Percentiles rank a stretch among this genome's conserved stretches.
These are phyloP conservation scores for Homarus gammarus DNA, from an alignment of 2,888 invertebrate species.

Conservation along the genomic window DNA sequence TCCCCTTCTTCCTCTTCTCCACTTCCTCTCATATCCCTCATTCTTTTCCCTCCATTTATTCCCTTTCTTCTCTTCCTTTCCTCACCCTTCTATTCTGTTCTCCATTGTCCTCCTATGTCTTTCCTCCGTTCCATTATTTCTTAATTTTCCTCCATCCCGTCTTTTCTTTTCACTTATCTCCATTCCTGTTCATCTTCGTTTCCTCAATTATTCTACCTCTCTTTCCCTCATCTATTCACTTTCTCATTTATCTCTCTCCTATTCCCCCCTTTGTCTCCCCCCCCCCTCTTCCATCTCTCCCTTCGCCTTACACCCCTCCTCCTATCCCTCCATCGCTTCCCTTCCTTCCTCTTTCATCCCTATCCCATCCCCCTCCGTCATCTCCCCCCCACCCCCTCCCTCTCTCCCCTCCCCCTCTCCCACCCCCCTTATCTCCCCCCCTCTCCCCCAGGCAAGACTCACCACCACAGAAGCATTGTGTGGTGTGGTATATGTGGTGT, in stretches of 20 bases:
- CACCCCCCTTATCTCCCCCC: no score
- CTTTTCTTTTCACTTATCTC: neutral
- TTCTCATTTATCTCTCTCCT: neutral
- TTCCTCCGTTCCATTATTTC: neutral
- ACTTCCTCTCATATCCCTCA: neutral
- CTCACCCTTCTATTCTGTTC: neutral
- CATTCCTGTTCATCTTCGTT: neutral
- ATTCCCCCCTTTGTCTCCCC: neutral
- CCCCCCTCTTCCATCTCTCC: neutral
- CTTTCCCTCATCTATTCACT: neutral
- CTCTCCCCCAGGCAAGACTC: neutral
- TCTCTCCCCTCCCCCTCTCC: no score
- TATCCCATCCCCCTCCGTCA: no score
- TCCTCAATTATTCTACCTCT: neutral
- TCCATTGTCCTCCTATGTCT: no score
- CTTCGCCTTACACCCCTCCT: neutral
- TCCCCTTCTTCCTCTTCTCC: neutral
- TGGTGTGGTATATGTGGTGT: no score
- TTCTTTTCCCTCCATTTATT: neutral
- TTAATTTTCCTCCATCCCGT: slow-evolving; percentile 14
- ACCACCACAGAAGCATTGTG: no score
- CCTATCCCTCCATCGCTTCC: no score
- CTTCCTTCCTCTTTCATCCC: no score
- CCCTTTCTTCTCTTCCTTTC: neutral
- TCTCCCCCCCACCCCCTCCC: no score